These are phyloP conservation scores for Cydia strobilella DNA, from an alignment of 1,140 invertebrate species.

Conservation along the genomic window DNA sequence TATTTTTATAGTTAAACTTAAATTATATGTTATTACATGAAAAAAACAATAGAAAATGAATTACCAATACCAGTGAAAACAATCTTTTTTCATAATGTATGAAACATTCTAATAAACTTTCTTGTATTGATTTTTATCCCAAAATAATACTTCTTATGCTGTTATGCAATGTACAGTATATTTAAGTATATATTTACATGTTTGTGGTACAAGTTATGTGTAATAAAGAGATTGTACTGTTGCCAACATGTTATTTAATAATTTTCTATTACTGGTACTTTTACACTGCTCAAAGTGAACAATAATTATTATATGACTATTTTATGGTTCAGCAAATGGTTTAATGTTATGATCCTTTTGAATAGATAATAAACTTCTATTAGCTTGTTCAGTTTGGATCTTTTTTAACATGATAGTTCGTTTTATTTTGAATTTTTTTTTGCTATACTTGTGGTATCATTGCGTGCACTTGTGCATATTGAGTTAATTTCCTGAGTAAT, in stretches of 20 bases:
- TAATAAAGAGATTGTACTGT: not conserved
- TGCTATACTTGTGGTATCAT: no score
- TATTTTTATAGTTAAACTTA: no score
- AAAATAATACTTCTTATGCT: not conserved
- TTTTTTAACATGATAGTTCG: no score
- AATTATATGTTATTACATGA: no score
- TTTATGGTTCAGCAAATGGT: not conserved
- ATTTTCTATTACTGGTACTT: not conserved
- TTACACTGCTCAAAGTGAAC: not conserved
- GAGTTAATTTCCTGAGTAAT: no score
- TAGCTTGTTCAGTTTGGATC: not conserved
- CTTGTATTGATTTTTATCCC: not conserved
- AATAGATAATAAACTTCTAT: conserved; percentile 6
- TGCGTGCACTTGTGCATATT: no score
- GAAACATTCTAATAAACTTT: no score
- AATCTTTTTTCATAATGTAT: no score
- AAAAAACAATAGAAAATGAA: no score
- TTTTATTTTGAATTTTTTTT: no score
- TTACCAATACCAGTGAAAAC: no score
- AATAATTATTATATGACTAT: conserved; percentile 5
- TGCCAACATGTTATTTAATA: not conserved
- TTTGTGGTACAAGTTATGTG: conserved; percentile 10
- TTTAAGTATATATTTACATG: conserved; percentile 1
- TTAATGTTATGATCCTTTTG: conserved; percentile 15
- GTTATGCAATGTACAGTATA: not conserved